These are phyloP conservation scores for Sitobion miscanthi DNA, from an alignment of 1,140 invertebrate species.

Conservation along the genomic window DNA sequence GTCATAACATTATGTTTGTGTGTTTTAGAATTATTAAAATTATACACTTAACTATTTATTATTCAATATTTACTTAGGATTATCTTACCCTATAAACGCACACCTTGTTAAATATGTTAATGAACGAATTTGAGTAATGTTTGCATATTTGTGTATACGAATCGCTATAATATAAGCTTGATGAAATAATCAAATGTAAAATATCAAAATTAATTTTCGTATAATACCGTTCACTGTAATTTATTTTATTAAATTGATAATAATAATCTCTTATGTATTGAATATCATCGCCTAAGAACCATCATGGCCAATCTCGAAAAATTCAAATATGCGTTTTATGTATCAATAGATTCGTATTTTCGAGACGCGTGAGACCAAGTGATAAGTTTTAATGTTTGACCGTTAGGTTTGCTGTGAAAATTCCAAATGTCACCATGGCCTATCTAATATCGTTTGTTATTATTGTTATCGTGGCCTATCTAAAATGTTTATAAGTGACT, in stretches of 20 bases:
- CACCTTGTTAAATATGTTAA: constrained; percentile 1
- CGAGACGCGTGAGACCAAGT: no score
- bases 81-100: background rate
- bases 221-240: background rate
- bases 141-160: background rate
- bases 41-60: background rate
- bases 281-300: no score
- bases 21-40: background rate
- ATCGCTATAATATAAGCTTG: background rate
- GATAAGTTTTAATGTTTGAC: background rate
- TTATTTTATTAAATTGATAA: background rate
- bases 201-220: background rate
- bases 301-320: no score
- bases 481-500: no score
- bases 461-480: no score
- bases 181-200: background rate
- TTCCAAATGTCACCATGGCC: no score
- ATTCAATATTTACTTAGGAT: background rate
- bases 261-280: background rate
- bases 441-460: no score
- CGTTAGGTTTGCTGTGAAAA: no score
- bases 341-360: no score
- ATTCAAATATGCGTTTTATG: no score
- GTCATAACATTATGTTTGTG: background rate
- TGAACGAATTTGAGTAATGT: background rate